Conservation (phyloP, 2,113 vertebrate species). For the Catharus bicknelli region DNA sequence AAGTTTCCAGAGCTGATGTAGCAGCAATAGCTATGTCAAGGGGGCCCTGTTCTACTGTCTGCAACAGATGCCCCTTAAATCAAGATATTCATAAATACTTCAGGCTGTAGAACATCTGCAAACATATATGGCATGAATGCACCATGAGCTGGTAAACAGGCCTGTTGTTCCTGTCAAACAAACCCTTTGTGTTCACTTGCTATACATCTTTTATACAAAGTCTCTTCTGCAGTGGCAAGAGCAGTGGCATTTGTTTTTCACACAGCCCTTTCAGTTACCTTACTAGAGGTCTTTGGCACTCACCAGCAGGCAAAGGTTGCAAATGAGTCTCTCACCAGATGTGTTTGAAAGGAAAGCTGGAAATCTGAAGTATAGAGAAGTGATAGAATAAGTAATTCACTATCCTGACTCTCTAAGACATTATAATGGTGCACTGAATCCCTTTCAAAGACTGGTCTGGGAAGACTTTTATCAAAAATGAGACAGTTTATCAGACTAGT, state of each 20-base stretch:
- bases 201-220: not conserved
- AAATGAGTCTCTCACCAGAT: not conserved
- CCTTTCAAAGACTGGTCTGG: not conserved
- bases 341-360: not conserved
- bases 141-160: not conserved
- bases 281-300: not conserved
- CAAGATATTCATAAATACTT: not conserved
- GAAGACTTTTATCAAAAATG: not conserved
- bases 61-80: not conserved
- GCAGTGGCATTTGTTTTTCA: not conserved
- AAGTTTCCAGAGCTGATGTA: not conserved
- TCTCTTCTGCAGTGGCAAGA: not conserved
- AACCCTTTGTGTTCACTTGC: not conserved
- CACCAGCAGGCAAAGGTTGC: not conserved
- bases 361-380: not conserved
- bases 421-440: not conserved
- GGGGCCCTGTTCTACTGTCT: not conserved
- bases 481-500: not conserved
- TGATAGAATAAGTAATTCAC: not conserved
- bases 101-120: not conserved
- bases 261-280: not conserved
- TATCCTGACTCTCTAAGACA: not conserved
- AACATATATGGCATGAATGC: not conserved
- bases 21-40: not conserved
- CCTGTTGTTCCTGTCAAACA: not conserved